Evolutionary conservation across 2,888 invertebrate species (phyloP).

Genomic region (Drosophila barbarae): DNA sequence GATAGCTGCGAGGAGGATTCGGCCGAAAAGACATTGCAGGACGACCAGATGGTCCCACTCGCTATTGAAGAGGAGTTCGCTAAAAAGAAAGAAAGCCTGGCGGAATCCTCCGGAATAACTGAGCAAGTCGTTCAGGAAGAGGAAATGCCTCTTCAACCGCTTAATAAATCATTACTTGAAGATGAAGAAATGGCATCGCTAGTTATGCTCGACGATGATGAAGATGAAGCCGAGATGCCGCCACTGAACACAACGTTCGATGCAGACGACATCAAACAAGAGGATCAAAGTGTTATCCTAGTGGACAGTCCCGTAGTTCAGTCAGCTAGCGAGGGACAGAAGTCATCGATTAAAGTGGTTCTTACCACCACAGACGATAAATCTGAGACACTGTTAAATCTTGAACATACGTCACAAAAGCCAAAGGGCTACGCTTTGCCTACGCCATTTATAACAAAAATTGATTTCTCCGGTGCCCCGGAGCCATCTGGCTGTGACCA

Average conservation of each 20-base stretch:
- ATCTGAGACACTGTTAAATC: slow-evolving; percentile 21
- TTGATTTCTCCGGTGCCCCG: slow-evolving; percentile 19
- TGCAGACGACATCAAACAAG: slow-evolving; percentile 20
- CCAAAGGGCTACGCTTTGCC: slow-evolving; percentile 48
- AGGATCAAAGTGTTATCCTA: slow-evolving; percentile 4
- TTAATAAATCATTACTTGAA: too few species aligned
- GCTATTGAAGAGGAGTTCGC: neutral
- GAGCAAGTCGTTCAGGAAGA: neutral
- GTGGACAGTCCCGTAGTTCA: slow-evolving; percentile 30
- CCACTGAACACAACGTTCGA: slow-evolving; percentile 37
- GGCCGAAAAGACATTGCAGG: neutral
- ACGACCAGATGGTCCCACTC: neutral
- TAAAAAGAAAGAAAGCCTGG: neutral
- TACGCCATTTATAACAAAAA: slow-evolving; percentile 60
- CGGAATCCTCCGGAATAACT: neutral
- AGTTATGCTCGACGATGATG: slow-evolving; percentile 52
- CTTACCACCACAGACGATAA: slow-evolving; percentile 18
- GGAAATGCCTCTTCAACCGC: neutral
- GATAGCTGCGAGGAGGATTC: slow-evolving; percentile 1
- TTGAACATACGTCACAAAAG: neutral
- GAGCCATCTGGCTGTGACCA: neutral
- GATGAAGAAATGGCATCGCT: slow-evolving; percentile 66
- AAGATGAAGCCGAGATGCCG: slow-evolving; percentile 17
- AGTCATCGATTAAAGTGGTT: slow-evolving; percentile 22
- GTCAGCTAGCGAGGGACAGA: neutral